Evolutionary conservation across 2,797 vertebrate species (phyloP).

Genomic region (Poecilia gillii): DNA sequence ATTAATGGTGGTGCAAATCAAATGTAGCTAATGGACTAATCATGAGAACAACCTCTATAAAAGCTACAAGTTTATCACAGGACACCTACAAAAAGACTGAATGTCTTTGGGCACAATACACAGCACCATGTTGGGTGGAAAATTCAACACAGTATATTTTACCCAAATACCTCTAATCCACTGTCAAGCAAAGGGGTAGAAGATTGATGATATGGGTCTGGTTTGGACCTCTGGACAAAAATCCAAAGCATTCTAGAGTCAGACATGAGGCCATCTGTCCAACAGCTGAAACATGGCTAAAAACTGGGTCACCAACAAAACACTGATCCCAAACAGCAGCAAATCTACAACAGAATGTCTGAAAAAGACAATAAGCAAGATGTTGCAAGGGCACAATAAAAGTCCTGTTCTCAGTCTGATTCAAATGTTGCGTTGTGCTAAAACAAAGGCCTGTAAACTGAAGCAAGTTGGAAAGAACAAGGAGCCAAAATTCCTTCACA

Average conservation of each 20-base stretch:
- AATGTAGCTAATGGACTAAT: not conserved
- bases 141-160: not conserved
- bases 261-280: not conserved
- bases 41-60: not conserved
- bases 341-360: not conserved
- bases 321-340: not conserved
- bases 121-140: not conserved
- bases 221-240: not conserved
- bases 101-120: not conserved
- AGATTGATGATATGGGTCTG: not conserved
- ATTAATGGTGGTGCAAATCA: not conserved
- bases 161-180: not conserved
- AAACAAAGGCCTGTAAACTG: not conserved
- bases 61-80: not conserved
- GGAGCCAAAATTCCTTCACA: not conserved
- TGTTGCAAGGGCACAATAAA: not conserved
- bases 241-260: not conserved
- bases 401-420: not conserved
- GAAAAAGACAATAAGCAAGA: not conserved
- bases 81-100: not conserved
- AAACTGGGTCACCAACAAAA: not conserved
- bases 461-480: not conserved
- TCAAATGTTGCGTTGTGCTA: not conserved
- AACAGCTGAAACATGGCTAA: not conserved
- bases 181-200: not conserved